phyloP scores from a whole-genome alignment of 2,888 invertebrate genomes.

The Cantharis rufa region DNA sequence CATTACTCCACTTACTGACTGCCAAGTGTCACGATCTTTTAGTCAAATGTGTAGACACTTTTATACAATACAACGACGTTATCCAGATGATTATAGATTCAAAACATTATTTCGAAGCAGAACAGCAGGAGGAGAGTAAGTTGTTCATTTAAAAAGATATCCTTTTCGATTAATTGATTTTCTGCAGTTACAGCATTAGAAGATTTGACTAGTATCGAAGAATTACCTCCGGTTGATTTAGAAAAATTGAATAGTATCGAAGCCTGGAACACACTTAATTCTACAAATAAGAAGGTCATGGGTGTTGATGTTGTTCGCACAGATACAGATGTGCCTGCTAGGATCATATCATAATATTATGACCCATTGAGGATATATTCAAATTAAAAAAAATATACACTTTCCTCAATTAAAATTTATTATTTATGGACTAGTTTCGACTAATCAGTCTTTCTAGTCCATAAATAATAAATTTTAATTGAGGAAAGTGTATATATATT shows the following conservation, averaged over 20 bases:
- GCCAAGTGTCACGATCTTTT: conserved; percentile 42
- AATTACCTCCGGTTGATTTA: not conserved
- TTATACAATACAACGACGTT: conserved; percentile 44
- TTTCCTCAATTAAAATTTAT: too few species aligned
- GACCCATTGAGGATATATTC: too few species aligned
- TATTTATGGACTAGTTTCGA: too few species aligned
- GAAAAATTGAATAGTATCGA: not conserved
- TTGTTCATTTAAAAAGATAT: not conserved
- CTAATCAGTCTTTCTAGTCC: too few species aligned
- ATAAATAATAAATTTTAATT: too few species aligned
- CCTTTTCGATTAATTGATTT: not conserved
- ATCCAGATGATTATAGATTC: conserved; percentile 28
- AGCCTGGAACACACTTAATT: not conserved
- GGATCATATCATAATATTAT: too few species aligned
- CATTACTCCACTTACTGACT: conserved; percentile 35
- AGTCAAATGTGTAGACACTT: conserved; percentile 41
- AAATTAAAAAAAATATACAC: too few species aligned
- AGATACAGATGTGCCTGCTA: not conserved
- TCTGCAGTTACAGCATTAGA: not conserved
- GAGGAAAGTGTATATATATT: too few species aligned
- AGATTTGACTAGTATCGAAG: not conserved
- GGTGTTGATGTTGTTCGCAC: not conserved
- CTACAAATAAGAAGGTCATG: not conserved
- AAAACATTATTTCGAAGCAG: not conserved
- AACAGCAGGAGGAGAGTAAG: not conserved